A percentile compares a stretch with the other conserved stretches of the same genome.
Evolutionary conservation across 2,888 invertebrate genomes (phyloP).

Genomic region (Hetaerina titia): DNA sequence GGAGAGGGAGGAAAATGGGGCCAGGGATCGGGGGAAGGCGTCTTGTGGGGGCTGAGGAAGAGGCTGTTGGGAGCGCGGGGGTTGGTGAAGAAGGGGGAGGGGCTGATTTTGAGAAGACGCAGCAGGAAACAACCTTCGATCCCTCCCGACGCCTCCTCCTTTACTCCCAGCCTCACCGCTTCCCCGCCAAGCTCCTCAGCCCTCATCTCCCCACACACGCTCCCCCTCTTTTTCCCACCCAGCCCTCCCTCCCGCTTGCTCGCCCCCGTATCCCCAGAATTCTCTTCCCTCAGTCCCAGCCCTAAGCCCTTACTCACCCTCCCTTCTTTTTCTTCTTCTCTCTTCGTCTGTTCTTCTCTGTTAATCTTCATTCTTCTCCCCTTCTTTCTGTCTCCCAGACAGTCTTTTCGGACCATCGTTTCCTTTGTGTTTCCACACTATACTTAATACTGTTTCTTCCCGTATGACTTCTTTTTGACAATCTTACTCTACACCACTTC

Average conservation of each 20-base stretch:
- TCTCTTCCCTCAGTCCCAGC: background rate
- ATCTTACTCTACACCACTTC: background rate
- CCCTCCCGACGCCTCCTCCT: constrained; percentile 19
- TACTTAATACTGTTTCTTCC: background rate
- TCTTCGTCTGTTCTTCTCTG: background rate
- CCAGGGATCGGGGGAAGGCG: background rate
- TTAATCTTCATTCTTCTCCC: background rate
- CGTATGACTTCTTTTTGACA: background rate
- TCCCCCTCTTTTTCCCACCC: background rate
- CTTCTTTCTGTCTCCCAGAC: background rate
- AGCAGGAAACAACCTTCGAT: constrained; percentile 64
- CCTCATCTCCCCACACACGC: background rate
- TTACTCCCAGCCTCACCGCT: background rate
- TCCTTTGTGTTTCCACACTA: background rate
- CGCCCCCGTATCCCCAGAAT: background rate
- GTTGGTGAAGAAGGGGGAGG: background rate
- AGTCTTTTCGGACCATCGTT: background rate
- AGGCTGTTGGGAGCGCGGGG: background rate
- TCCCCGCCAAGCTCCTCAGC: background rate
- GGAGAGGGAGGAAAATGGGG: background rate
- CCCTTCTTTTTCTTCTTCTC: background rate
- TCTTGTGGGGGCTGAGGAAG: background rate
- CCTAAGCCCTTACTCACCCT: background rate
- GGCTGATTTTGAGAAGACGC: constrained; percentile 53
- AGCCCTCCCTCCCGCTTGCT: background rate